phyloP scores from a whole-genome alignment of 2,113 vertebrate genomes.

The Syngnathus scovelli region DNA sequence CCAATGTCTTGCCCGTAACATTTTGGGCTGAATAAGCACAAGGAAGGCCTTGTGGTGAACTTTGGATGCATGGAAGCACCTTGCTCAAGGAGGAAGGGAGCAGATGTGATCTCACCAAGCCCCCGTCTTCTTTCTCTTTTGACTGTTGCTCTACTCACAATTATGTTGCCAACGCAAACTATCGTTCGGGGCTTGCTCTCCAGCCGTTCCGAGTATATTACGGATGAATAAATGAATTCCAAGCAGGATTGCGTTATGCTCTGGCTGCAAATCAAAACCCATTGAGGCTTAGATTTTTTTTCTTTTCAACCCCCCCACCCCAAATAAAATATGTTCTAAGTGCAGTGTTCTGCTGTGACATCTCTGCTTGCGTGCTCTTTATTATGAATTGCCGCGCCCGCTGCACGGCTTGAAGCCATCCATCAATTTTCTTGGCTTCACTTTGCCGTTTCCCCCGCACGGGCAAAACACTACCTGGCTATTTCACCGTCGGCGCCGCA shows the following conservation, averaged over 20 bases:
- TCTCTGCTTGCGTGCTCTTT: not conserved
- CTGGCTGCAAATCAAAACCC: not conserved
- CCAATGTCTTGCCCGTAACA: no score
- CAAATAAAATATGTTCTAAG: not conserved
- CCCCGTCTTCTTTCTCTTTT: no score
- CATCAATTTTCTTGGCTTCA: not conserved
- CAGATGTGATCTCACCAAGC: no score
- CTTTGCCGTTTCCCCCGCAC: conserved; percentile 8
- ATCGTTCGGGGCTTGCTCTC: no score
- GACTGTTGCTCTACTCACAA: no score
- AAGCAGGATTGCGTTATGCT: not conserved
- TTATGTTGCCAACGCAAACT: no score
- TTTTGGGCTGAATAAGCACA: no score
- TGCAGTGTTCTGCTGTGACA: not conserved
- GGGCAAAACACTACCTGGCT: conserved; percentile 24
- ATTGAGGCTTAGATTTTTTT: not conserved
- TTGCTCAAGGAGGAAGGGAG: no score
- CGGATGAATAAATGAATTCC: not conserved
- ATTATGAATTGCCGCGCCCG: conserved; percentile 6
- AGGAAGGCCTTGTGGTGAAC: no score
- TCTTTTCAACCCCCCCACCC: not conserved
- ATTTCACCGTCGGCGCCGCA: conserved; percentile 30
- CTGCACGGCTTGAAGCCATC: conserved; percentile 21
- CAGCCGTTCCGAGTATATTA: not conserved
- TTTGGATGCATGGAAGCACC: no score